Base-by-base conservation (phyloP, 53 echinoderm and acorn worm genomes). In the Patiria pectinifera region DNA sequence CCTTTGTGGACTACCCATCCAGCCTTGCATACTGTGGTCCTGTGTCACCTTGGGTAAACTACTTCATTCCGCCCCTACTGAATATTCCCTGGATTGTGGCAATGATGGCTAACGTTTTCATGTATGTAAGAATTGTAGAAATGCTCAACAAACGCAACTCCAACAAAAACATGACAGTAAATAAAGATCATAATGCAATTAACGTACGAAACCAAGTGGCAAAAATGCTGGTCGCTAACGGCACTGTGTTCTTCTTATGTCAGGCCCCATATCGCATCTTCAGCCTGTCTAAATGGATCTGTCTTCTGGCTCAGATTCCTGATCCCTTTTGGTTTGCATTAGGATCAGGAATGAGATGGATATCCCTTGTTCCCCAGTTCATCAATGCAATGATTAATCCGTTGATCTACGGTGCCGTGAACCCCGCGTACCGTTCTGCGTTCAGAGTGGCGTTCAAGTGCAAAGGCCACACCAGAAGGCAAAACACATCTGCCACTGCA, bases 61-160 rank as follows among this genome's bases (percentile, higher is more conserved):
- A 63, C n/a, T 74, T 25, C 70, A 43, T 69, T 9, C 11, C 14
- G 8, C 69, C 80, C 4, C 8, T 91, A 2, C 15, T 84, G 8
- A 58, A 70, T n/a, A 8, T 84, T 23, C 44, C 80, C 70, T 93
- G 90, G 78, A 9, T 91, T 13, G 13, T 81, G 11, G 71, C 93
- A 25, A 12, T 93, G 85, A 22, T 85, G 9, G 53, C 85, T 10
- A 91, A 93, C 47, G 2, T 87, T 0, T 62, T 58, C 78, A 87
- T 87, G 87, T 87, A 87, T 53, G 26, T 78, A 14, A 11, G 87
- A 9, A 87, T 87, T 7, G 24, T 87, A 11, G 13, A 62, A 8
- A 24, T 15, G 19, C 43, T 87, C 4, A 87, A 48, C 87, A 76
- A 78, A 26, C 87, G 87, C 78, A 77, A 24, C 75, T 3, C 45